These are phyloP conservation scores for Scortum barcoo DNA, from an alignment of 2,113 vertebrate species.

Conservation along the genomic window DNA sequence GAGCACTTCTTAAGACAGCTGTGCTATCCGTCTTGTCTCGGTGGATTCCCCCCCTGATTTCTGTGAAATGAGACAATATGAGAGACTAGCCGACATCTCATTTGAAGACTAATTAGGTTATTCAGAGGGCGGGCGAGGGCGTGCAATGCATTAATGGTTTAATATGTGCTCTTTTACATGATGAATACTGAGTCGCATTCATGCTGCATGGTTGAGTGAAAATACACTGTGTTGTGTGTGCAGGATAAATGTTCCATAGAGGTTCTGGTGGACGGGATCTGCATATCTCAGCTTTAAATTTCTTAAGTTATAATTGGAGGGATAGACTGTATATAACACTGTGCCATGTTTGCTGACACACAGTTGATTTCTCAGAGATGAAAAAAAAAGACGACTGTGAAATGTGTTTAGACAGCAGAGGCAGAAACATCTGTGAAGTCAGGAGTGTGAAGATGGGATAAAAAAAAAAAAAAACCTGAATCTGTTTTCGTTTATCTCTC, in stretches of 20 bases:
- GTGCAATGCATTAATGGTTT: slow-evolving; percentile 62
- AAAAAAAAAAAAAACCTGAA: background rate
- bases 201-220: slow-evolving; percentile 58
- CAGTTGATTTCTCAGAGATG: slow-evolving; percentile 48
- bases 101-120: slow-evolving; percentile 80
- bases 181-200: slow-evolving; percentile 62
- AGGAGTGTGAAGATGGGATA: slow-evolving; percentile 38
- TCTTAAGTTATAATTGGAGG: slow-evolving; percentile 45
- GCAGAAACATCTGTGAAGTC: slow-evolving; percentile 53
- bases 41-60: slow-evolving; percentile 57
- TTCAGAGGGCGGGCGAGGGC: slow-evolving; percentile 56
- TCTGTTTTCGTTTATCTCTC: slow-evolving; percentile 20
- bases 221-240: slow-evolving; percentile 36
- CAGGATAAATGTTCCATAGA: slow-evolving; percentile 30
- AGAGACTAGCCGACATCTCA: slow-evolving; percentile 67
- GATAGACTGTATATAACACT: slow-evolving; percentile 24
- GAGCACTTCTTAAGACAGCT: slow-evolving; percentile 54
- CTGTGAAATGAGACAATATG: slow-evolving; percentile 72
- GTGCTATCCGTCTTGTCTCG: slow-evolving; percentile 44
- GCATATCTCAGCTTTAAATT: slow-evolving; percentile 55
- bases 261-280: slow-evolving; percentile 28
- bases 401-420: slow-evolving; percentile 51
- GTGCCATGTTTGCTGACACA: slow-evolving; percentile 56
- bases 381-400: slow-evolving; percentile 27
- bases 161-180: slow-evolving; percentile 65